phyloP scores from a whole-genome alignment of 2,113 vertebrate genomes.

The Eurypyga helias region DNA sequence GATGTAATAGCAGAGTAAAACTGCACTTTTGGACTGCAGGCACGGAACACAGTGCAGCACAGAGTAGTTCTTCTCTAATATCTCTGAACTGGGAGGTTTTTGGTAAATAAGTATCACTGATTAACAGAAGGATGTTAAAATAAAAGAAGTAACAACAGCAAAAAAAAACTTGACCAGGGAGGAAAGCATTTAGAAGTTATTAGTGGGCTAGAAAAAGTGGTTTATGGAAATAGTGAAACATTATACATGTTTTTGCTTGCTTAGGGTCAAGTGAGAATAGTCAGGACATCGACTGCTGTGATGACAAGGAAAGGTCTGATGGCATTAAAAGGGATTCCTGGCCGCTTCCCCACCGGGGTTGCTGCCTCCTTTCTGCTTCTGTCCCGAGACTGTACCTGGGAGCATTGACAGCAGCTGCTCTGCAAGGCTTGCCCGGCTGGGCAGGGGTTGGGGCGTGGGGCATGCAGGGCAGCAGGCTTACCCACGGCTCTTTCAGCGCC shows the following conservation, averaged over 20 bases:
- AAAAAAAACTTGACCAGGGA: neutral
- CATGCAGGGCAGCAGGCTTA: neutral
- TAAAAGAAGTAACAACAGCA: neutral
- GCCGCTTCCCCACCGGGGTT: fast-evolving
- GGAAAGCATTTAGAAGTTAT: neutral
- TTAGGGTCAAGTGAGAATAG: neutral
- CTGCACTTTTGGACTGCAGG: neutral
- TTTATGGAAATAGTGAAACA: neutral
- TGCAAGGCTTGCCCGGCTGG: neutral
- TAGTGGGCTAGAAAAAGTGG: neutral
- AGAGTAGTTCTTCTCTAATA: neutral
- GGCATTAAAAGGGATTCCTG: neutral
- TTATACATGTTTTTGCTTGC: neutral
- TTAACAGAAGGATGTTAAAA: neutral
- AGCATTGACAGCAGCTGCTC: neutral
- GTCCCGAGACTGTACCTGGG: neutral
- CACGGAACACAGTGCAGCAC: neutral
- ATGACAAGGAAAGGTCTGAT: neutral
- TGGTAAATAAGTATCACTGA: neutral
- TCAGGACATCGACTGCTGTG: neutral
- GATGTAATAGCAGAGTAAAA: neutral
- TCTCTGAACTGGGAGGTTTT: neutral
- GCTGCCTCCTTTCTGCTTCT: fast-evolving
- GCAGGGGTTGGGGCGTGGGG: neutral
- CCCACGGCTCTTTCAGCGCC: no score